These are phyloP conservation scores for Chelonus formosanus DNA, from an alignment of 2,888 invertebrate species.

Conservation along the genomic window DNA sequence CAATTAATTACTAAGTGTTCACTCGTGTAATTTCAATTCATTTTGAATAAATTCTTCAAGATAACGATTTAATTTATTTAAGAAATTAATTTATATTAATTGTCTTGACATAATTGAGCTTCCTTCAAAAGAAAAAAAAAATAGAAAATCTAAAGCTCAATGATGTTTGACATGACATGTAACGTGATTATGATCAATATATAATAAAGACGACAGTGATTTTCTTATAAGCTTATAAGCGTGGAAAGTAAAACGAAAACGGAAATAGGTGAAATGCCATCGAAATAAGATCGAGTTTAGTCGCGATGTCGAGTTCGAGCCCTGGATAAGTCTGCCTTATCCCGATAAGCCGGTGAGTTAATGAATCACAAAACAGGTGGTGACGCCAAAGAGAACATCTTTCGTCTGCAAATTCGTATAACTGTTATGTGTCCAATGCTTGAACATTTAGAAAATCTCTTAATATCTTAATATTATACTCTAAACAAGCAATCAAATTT, in stretches of 20 bases:
- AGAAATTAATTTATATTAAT: too few relatives aligned
- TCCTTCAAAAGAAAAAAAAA: too few relatives aligned
- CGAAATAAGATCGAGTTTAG: slow-evolving; percentile 65
- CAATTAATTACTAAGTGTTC: slow-evolving; percentile 42
- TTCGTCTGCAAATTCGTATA: slow-evolving; percentile 37
- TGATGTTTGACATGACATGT: neutral
- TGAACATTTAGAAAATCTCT: neutral
- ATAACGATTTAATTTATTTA: neutral
- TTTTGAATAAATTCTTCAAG: slow-evolving; percentile 29
- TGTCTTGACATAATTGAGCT: too few relatives aligned
- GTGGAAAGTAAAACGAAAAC: slow-evolving; percentile 33
- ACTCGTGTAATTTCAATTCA: slow-evolving; percentile 38
- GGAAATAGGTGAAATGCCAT: slow-evolving; percentile 56
- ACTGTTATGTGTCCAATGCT: neutral
- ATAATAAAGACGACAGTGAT: too few relatives aligned
- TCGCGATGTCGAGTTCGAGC: slow-evolving; percentile 64
- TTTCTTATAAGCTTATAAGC: slow-evolving; percentile 15
- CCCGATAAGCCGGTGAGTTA: slow-evolving; percentile 66
- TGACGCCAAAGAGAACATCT: slow-evolving; percentile 55
- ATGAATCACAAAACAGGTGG: slow-evolving; percentile 66
- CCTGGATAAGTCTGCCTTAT: slow-evolving; percentile 65
- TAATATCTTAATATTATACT: neutral
- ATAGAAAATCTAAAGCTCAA: too few relatives aligned
- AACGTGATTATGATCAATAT: too few relatives aligned
- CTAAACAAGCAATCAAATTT: neutral